Evolutionary conservation across 2,888 invertebrate genomes (phyloP).

Genomic region (Alloplasta piceator): DNA sequence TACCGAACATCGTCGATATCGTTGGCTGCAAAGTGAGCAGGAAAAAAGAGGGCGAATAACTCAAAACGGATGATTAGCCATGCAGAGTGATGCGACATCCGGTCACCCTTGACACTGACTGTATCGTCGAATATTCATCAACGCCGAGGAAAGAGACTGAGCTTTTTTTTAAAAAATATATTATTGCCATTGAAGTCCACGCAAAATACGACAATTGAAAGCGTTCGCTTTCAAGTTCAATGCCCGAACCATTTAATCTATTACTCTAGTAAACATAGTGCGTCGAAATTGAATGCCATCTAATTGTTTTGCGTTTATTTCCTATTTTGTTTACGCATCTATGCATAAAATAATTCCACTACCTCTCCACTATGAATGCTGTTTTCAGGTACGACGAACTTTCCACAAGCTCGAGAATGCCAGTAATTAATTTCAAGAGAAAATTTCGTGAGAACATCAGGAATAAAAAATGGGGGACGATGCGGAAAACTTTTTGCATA

Average conservation of each 20-base stretch:
- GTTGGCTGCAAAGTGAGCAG: neutral
- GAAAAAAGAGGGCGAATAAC: constrained; percentile 1
- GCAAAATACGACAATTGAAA: constrained; percentile 4
- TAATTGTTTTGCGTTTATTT: neutral
- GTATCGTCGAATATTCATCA: constrained; percentile 72
- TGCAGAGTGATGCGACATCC: constrained; percentile 78
- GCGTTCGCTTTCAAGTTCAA: constrained; percentile 64
- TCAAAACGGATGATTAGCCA: constrained; percentile 66
- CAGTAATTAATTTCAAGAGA: neutral
- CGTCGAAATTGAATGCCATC: too few relatives aligned
- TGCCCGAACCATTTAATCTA: constrained; percentile 46
- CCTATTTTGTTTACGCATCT: neutral
- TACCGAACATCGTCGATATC: neutral
- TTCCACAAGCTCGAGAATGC: neutral
- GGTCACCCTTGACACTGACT: constrained; percentile 78
- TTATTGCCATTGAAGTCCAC: constrained; percentile 45
- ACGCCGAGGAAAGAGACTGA: constrained; percentile 6
- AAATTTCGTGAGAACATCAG: neutral
- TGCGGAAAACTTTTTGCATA: neutral
- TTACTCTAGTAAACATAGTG: neutral
- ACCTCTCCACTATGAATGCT: neutral
- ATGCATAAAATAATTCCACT: too few relatives aligned
- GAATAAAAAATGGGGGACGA: neutral
- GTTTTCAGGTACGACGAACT: neutral
- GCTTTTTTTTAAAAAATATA: constrained; percentile 34